Conservation (phyloP, 2,797 vertebrate species). For the Artibeus jamaicensis region DNA sequence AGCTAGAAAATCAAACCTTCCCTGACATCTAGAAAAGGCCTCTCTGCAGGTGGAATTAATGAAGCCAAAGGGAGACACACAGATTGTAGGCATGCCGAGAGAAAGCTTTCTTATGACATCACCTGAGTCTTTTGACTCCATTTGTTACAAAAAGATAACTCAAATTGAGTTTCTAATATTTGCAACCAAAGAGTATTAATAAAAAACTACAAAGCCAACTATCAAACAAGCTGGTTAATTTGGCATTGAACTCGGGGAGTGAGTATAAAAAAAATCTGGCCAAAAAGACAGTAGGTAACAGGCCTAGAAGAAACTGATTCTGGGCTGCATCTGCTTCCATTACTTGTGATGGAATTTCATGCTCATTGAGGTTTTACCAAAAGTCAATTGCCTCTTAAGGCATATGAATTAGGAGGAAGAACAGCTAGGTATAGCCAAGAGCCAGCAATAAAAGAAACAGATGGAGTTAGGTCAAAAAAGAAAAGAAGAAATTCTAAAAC, state of each 20-base stretch:
- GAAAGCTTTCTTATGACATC: not conserved
- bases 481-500: not conserved
- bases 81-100: too few relatives aligned
- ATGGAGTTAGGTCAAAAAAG: not conserved
- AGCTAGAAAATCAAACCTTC: not conserved
- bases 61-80: not conserved
- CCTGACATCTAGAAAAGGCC: not conserved
- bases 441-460: not conserved
- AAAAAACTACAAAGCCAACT: not conserved
- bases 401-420: not conserved
- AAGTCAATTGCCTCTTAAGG: not conserved
- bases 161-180: slow-evolving; percentile 39
- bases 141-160: slow-evolving; percentile 32
- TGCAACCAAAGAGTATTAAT: not conserved
- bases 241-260: slow-evolving; percentile 8
- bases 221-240: slow-evolving; percentile 30
- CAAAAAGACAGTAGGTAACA: slow-evolving; percentile 57
- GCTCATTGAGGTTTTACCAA: slow-evolving; percentile 45
- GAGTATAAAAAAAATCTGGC: slow-evolving; percentile 16
- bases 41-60: not conserved
- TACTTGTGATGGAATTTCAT: slow-evolving; percentile 43
- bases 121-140: not conserved
- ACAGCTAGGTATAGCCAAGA: not conserved
- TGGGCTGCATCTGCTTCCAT: not conserved
- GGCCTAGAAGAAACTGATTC: slow-evolving; percentile 39